A percentile compares a stretch with the other conserved stretches of the same genome.
Conservation (phyloP, 2,113 vertebrate species). For the Lophura nycthemera region DNA sequence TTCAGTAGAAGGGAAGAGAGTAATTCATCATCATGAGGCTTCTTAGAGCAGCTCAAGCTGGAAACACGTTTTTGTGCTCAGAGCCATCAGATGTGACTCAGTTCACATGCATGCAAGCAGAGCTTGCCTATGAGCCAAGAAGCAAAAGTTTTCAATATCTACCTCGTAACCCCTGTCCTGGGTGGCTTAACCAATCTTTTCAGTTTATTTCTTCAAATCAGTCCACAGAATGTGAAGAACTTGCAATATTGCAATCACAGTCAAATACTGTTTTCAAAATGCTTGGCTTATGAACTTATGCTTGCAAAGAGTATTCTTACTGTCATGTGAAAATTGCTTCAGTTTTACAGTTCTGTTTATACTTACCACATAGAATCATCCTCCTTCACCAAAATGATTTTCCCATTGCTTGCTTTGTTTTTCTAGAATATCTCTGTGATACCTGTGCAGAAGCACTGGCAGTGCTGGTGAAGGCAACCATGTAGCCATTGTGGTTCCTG, state of each 20-base stretch:
- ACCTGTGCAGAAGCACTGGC: not conserved
- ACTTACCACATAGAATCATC: not conserved
- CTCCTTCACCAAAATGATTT: not conserved
- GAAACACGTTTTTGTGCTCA: not conserved
- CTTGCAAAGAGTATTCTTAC: not conserved
- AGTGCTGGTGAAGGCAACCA: not conserved
- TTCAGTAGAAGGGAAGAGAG: not conserved
- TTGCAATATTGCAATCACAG: not conserved
- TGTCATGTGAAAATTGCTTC: not conserved
- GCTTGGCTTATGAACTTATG: not conserved
- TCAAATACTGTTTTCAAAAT: not conserved
- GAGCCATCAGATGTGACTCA: not conserved
- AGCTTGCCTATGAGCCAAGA: not conserved
- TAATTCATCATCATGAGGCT: not conserved
- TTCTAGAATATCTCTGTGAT: not conserved
- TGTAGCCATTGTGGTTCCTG: not conserved
- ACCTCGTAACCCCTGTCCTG: not conserved
- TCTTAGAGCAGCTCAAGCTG: not conserved
- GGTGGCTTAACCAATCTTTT: not conserved
- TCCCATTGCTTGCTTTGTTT: not conserved
- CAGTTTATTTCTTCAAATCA: not conserved
- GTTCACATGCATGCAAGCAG: fast-evolving
- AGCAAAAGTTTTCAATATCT: not conserved
- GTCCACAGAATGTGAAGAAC: not conserved
- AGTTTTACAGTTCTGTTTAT: not conserved